Evolutionary conservation across 2,113 vertebrate genomes (phyloP), one percentile per base, ranked within the genome.

Genomic region (Morone chrysops): DNA sequence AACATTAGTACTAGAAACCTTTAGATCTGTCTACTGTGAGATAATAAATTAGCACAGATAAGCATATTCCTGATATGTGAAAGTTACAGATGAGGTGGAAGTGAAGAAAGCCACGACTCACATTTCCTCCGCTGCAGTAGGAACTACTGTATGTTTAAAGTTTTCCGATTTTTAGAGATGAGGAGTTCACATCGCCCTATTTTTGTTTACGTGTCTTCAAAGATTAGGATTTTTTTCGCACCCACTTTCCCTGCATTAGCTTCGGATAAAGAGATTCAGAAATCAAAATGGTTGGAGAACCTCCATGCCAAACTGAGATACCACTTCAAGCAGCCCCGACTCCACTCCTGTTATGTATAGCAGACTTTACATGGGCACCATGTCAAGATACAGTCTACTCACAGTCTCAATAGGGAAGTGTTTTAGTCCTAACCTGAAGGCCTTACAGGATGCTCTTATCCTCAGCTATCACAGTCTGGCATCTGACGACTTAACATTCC

Each of bases 401-500:
- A 20, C 16, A 41, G 75, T 77, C 81, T 73, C 50, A 75, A 5
- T 31, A 77, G 78, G 74, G 57, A 78, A 73, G 78, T 76, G 65
- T 91, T 88, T 81, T 25, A 59, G 54, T 51, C 81, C 38, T 62
- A 78, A 81, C 65, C 60, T 9, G 6, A 81, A 20, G 50, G 65
- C 53, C 57, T 78, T 57, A 59, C 75, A 75, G 62, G 75, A 79
- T 67, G 63, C 68, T 85, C 76, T 73, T 73, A 45, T 82, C 75
- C 74, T 56, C 31, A n/a, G 22, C 38, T 90, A 92, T 92, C 87
- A 78, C 43, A 54, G 79, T 88, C 85, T 87, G 86, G 83, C 69
- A 92, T 94, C 92, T 79, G 65, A 59, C 4, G 41, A 69, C 88
- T 91, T 62, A 71, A 87, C 86, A 89, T 90, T 93, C 87, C 75